Base-by-base conservation (phyloP, 2,797 vertebrate species). In the Neoniphon sammara region DNA sequence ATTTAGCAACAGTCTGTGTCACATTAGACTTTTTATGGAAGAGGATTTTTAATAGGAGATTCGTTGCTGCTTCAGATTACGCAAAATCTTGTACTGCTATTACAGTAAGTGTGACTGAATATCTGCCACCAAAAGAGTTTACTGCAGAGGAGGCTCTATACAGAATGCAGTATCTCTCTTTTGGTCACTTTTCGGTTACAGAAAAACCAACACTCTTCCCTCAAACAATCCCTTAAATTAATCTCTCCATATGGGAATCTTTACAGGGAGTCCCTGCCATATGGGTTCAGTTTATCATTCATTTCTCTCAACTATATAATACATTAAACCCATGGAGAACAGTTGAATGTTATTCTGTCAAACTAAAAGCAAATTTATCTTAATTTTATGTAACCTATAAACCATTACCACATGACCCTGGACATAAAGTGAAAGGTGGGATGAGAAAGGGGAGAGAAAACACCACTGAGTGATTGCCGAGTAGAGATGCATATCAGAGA, bases 1-100 rank as follows among this genome's bases (percentile, higher is more conserved):
- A 68, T 75, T 85, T 72, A 81, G 66, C 54, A 62, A 52, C 49
- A 14, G 66, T 55, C 65, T 60, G 36, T 11, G 9, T 49, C 54
- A 46, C 6, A 53, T 25, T 56, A 18, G 39, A 71, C 52, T 52
- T 31, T 46, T 63, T 63, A 54, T 67, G 34, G 56, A 63, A 57
- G 1, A 15, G 30, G 56, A 57, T 46, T 34, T 34, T 34, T 34
- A 34, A 34, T 34, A 8, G 2, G 31, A 34, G 31, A 34, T 7
- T 34, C 31, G 5, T 2, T 34, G 31, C 31, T 34, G 31, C 31
- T 36, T 7, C 4, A 36, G 34, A 36, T 39, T 3, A 11, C 8
- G 10, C 9, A 39, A 2, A 12, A 39, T 7, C 46, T 42, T 60
- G 49, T 25, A 31, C 30, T 17, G n/a, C 21, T 52, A n/a, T 52